These are phyloP conservation scores for Acrocera orbiculus DNA, from an alignment of 2,888 invertebrate genomes.

Conservation along the genomic window DNA sequence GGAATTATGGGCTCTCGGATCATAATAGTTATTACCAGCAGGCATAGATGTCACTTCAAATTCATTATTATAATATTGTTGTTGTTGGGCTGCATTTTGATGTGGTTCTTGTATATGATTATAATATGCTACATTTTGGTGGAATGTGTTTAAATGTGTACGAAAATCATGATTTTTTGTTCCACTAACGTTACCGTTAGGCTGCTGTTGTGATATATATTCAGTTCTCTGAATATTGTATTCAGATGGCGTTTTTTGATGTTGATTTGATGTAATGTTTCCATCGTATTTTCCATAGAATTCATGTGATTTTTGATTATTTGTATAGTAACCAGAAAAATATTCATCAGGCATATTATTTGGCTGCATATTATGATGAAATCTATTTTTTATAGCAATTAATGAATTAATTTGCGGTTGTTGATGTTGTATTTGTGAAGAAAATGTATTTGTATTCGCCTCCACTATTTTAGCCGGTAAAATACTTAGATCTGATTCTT, in stretches of 20 bases:
- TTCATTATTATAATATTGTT: conserved; percentile 19
- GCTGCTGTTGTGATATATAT: conserved; percentile 12
- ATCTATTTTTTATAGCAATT: too few species aligned
- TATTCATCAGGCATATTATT: conserved; percentile 20
- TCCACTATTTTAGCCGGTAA: too few species aligned
- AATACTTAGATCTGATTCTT: too few species aligned
- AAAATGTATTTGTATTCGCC: too few species aligned
- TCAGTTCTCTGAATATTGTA: conserved; percentile 24
- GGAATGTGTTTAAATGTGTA: conserved; percentile 17
- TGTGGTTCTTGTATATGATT: conserved; percentile 21
- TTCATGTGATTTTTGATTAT: conserved; percentile 21
- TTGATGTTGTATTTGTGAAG: too few species aligned
- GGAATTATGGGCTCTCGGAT: conserved; percentile 18
- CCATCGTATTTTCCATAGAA: conserved; percentile 30
- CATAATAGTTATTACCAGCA: conserved; percentile 23
- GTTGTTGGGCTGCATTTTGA: conserved; percentile 16
- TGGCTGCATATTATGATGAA: too few species aligned
- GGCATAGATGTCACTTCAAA: conserved; percentile 21
- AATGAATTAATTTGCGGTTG: too few species aligned
- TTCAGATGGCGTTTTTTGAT: conserved; percentile 17
- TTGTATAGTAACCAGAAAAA: conserved; percentile 24
- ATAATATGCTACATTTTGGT: conserved; percentile 23
- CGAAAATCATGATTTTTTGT: conserved; percentile 19
- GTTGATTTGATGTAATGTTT: conserved; percentile 20
- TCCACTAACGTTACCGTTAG: conserved; percentile 12